Evolutionary conservation across 2,797 vertebrate genomes (phyloP), one percentile per base, ranked within the genome.

Genomic region (Apodemus agrarius): DNA sequence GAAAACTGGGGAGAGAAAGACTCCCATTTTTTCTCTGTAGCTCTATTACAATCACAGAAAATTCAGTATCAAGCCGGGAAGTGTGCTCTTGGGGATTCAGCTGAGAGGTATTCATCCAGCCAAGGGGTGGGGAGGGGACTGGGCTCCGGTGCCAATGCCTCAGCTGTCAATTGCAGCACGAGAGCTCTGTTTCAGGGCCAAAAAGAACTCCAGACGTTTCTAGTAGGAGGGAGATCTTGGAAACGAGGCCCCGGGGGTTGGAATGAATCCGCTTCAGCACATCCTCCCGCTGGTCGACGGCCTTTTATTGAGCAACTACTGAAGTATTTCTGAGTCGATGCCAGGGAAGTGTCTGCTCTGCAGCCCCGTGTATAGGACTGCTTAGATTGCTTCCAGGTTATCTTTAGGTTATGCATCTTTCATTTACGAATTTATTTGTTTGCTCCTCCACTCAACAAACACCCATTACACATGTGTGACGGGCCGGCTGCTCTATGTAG

Each of bases 241-340:
- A 96, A 92, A 94, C 12, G 59, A 19, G 52, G 6, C 57, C 37
- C 49, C n/a, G 34, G 79, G 46, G 46, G 61, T 95, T 88, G 78
- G 54, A 94, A 79, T 76, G 92, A 95, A 91, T 76, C 67, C 22
- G 37, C 37, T 87, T 84, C 6, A 49, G 69, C 46, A 24, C 57
- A 81, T 87, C 86, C 67, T 9, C 26, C 22, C 26, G 29, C 34
- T n/a, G 57, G 34, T 54, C 40, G 76, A 78, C 16, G 6, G 65
- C 89, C 75, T 81, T 94, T 97, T 94, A 84, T 61, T 93, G 69
- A 98, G 93, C 88, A 93, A 65, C 67, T 95, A 76, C 85, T 82
- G 69, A 10, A 89, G 67, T 29, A 88, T 91, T 89, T 94, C 94
- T 85, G 90, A 85, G 52, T 93, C 59, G 16, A 5, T 59, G 37